Evolutionary conservation across 2,888 invertebrate species (phyloP).

Genomic region (Himalopsyche kuldschensis): DNA sequence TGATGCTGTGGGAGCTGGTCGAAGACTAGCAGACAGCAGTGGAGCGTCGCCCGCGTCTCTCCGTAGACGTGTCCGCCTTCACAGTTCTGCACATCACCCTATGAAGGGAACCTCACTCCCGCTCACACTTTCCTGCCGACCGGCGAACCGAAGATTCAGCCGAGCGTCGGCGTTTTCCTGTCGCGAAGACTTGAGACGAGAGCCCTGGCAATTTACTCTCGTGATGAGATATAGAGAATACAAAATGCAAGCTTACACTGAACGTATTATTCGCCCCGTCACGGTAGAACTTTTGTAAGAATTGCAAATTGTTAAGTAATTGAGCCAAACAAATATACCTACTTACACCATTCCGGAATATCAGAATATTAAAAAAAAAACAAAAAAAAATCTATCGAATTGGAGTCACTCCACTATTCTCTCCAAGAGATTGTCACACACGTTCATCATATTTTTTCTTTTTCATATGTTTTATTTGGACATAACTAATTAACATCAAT

Average conservation of each 20-base stretch:
- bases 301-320: neutral
- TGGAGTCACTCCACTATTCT: no score
- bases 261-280: neutral
- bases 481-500: no score
- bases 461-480: no score
- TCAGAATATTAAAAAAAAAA: neutral
- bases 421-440: no score
- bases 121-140: neutral
- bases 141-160: neutral
- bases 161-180: neutral
- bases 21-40: conserved; percentile 64
- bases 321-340: neutral
- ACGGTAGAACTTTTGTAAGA: neutral
- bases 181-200: no score
- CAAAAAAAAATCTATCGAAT: neutral
- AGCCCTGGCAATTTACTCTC: neutral
- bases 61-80: conserved; percentile 23
- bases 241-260: neutral
- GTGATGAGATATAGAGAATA: neutral
- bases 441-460: no score
- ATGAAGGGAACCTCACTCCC: neutral
- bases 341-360: neutral
- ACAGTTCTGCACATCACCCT: conserved; percentile 22
- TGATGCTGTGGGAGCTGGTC: conserved; percentile 89
- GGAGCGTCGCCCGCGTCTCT: conserved; percentile 21